Evolutionary conservation across 1,140 invertebrate species (phyloP), one percentile per base, ranked within the genome.

Genomic region (Drosophila repleta): DNA sequence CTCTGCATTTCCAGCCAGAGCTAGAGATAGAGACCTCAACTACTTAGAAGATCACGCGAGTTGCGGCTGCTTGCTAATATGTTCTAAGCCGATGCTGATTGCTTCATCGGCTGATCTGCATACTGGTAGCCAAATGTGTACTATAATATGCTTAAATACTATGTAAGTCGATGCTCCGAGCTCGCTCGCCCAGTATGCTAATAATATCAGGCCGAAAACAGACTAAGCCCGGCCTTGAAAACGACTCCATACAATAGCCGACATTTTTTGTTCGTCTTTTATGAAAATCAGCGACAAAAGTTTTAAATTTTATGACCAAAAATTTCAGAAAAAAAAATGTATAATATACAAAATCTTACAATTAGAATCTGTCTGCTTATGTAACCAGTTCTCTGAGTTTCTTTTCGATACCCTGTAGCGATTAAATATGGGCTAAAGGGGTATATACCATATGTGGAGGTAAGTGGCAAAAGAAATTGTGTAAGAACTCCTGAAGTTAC

Each of bases 41-140:
- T n/a, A 3, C 2, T 51, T 35, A 35, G 32, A 17, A 32, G 7
- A 64, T 64, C 79, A 65, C 68, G 75, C 55, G 67, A 79, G 64
- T 17, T 26, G 17, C 8, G 17, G 20, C 45, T 57, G 29, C 45
- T 49, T 49, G 29, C 32, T 18, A 49, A 56, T 69, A 61, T 58
- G 64, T 79, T 76, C 74, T 65, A 53, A 29, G 66, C 41, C 17
- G 39, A 15, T 29, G 20, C 29, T 51, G 55, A 70, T 64, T 57
- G 64, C 63, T 64, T 77, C 71, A 85, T 85, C 78, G 87, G 74
- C 82, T 77, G 68, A 85, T 85, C 82, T 85, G 74, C 82, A 85
- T 85, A 88, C 82, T 85, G 66, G 75, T 66, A 55, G 65, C 65
- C 58, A 62, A 76, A 74, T 70, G 61, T 60, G 74, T 67, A 76